A percentile compares a stretch with the other conserved stretches of the same genome.
phyloP scores from a whole-genome alignment of 2,888 invertebrate genomes.

The Campopleginae sp. region DNA sequence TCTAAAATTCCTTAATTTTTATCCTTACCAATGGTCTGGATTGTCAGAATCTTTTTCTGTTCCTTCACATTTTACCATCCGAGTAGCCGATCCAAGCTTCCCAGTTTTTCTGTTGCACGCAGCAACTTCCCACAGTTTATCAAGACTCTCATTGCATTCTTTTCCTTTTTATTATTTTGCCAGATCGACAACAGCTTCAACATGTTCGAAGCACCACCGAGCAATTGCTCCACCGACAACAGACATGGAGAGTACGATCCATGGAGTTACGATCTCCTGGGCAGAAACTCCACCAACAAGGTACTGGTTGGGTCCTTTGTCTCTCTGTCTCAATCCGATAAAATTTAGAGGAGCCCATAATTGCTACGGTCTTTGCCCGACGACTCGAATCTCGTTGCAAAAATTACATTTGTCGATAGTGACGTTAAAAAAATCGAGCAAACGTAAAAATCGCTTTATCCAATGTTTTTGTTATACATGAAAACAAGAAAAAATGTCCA shows the following conservation, averaged over 20 bases:
- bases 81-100: neutral
- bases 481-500: neutral
- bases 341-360: neutral
- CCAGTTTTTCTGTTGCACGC: neutral
- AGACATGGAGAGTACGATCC: slow-evolving; percentile 78
- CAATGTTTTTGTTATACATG: neutral
- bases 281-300: slow-evolving; percentile 73
- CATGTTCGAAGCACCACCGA: slow-evolving; percentile 80
- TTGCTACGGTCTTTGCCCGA: neutral
- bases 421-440: neutral
- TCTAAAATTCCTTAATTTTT: neutral
- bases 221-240: slow-evolving; percentile 76
- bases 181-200: slow-evolving; percentile 78
- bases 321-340: neutral
- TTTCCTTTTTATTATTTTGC: neutral
- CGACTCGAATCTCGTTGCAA: neutral
- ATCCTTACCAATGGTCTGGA: neutral
- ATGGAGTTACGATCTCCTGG: slow-evolving; percentile 80
- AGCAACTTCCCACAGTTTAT: neutral
- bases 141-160: neutral
- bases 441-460: neutral
- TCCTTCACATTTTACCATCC: neutral
- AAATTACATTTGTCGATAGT: neutral
- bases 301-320: slow-evolving; percentile 63
- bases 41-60: neutral